Percentiles rank a stretch among this genome's conserved stretches.
Conservation (phyloP, 2,888 invertebrate species). For the Ceratothoa steindachneri region DNA sequence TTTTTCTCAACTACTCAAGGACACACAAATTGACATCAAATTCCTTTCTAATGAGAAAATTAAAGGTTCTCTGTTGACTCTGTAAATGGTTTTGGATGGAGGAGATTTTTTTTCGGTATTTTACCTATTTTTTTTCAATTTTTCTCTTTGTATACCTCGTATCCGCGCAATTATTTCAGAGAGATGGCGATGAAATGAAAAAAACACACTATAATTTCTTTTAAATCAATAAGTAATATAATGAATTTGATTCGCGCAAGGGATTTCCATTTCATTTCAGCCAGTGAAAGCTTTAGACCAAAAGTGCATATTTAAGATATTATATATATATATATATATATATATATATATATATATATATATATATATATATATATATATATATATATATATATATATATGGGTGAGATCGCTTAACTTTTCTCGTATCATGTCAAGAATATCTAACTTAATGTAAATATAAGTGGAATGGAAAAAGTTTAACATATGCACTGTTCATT, state of each 20-base stretch:
- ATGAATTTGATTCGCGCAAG: not conserved
- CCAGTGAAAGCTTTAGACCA: too few relatives aligned
- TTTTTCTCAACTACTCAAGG: not conserved
- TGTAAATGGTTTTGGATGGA: not conserved
- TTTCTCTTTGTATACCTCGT: not conserved
- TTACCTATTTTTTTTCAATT: not conserved
- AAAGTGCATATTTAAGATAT: not conserved
- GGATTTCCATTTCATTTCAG: not conserved
- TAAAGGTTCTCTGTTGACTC: slow-evolving; percentile 1
- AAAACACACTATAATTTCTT: not conserved
- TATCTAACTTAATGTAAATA: too few relatives aligned
- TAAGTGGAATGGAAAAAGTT: too few relatives aligned
- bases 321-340: not conserved
- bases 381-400: not conserved
- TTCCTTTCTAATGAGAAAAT: slow-evolving; percentile 1
- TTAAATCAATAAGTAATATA: not conserved
- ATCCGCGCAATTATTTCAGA: not conserved
- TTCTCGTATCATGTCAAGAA: too few relatives aligned
- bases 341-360: not conserved
- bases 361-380: not conserved
- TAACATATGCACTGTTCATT: too few relatives aligned
- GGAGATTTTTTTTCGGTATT: not conserved
- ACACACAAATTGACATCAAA: slow-evolving; percentile 4
- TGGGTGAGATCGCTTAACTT: not conserved
- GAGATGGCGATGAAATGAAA: not conserved